Evolutionary conservation across 2,888 invertebrate species (phyloP).

Genomic region (Rhimphoctona megacephalus): DNA sequence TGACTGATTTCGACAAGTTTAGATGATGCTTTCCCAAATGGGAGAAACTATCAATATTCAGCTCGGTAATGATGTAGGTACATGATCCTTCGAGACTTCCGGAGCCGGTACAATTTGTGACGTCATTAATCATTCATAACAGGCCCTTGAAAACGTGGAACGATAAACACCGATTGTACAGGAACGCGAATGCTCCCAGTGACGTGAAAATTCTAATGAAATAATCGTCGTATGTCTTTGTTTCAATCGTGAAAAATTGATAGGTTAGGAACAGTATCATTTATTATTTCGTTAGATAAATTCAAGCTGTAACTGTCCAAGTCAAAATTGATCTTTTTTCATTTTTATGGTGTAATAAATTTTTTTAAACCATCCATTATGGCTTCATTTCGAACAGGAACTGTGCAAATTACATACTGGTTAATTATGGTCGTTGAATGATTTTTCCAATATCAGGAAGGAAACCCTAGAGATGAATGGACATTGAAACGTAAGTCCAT

Average conservation of each 20-base stretch:
- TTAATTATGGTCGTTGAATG: background rate
- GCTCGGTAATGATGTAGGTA: slow-evolving; percentile 69
- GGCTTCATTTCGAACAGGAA: background rate
- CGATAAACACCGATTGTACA: slow-evolving; percentile 9
- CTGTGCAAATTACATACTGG: background rate
- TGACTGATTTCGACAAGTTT: slow-evolving; percentile 7
- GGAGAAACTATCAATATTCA: slow-evolving; percentile 45
- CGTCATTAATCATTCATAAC: slow-evolving; percentile 71
- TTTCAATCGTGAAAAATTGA: background rate
- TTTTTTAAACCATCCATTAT: background rate
- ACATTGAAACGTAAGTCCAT: background rate
- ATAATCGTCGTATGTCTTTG: background rate
- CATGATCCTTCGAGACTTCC: slow-evolving; percentile 32
- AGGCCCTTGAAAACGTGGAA: slow-evolving; percentile 2
- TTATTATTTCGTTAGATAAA: background rate
- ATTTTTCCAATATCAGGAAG: background rate
- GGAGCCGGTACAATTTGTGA: slow-evolving; percentile 63
- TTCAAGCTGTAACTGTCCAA: background rate
- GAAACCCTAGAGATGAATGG: background rate
- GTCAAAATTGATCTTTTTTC: background rate
- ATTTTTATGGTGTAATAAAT: background rate
- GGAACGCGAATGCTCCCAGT: background rate
- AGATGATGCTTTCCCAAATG: slow-evolving; percentile 40
- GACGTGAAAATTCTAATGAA: background rate
- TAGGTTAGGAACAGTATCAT: background rate